A percentile compares a stretch with the other conserved stretches of the same genome.
Evolutionary conservation across 2,888 invertebrate species (phyloP).

Genomic region (Drosophila mettleri): DNA sequence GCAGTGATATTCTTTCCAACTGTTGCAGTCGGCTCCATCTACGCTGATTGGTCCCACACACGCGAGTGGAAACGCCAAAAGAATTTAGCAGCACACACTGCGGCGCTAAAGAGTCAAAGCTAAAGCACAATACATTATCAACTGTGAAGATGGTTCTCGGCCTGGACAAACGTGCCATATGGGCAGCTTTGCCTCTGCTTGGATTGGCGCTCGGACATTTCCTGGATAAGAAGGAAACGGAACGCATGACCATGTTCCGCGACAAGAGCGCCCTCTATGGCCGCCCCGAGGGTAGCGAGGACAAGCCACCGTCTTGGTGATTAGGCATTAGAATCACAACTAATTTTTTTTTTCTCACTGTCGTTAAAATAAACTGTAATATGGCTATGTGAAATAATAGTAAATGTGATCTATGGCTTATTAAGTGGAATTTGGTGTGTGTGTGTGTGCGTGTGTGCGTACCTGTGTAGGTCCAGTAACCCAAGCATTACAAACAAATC

Average conservation of each 20-base stretch:
- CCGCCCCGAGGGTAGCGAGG: slow-evolving; percentile 88
- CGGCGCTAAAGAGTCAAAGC: slow-evolving; percentile 54
- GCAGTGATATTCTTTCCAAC: slow-evolving; percentile 89
- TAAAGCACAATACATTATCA: slow-evolving; percentile 22
- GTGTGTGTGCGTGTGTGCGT: background rate
- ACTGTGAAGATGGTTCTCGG: slow-evolving; percentile 86
- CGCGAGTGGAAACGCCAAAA: slow-evolving; percentile 89
- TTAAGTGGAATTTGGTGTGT: slow-evolving; percentile 10
- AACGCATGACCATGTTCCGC: slow-evolving; percentile 90
- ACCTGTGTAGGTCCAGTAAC: slow-evolving; percentile 4
- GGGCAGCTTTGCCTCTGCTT: slow-evolving; percentile 86
- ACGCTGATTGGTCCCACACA: slow-evolving; percentile 90
- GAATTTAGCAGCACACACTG: slow-evolving; percentile 58
- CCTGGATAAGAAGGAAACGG: slow-evolving; percentile 89
- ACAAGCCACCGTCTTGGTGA: slow-evolving; percentile 89
- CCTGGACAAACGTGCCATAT: slow-evolving; percentile 86
- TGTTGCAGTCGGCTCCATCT: slow-evolving; percentile 87
- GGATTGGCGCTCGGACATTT: slow-evolving; percentile 88
- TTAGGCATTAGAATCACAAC: slow-evolving; percentile 29
- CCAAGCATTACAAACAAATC: slow-evolving; percentile 22
- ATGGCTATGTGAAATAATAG: slow-evolving; percentile 55
- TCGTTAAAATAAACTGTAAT: slow-evolving; percentile 56
- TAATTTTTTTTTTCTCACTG: slow-evolving; percentile 32
- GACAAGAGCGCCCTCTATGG: slow-evolving; percentile 93
- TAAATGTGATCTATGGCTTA: slow-evolving; percentile 22